Conservation (phyloP, 1,140 invertebrate species). For the Acromyrmex echinatior region DNA sequence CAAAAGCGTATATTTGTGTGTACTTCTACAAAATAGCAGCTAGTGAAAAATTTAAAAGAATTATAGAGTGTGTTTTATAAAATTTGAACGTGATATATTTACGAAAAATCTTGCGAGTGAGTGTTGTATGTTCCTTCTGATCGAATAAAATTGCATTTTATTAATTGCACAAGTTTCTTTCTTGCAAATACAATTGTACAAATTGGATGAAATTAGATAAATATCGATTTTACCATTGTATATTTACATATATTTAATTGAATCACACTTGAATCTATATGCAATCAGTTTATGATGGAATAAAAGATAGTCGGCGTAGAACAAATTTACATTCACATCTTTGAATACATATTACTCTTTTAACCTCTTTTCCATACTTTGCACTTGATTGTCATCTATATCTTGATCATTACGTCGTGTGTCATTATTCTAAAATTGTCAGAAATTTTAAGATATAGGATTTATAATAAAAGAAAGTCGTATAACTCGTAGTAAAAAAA, state of each 20-base stretch:
- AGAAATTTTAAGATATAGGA: constrained; percentile 13
- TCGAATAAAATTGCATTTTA: neutral
- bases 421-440: constrained; percentile 3
- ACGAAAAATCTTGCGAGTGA: neutral
- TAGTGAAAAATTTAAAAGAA: constrained; percentile 9
- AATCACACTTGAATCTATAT: neutral
- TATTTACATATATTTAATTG: neutral
- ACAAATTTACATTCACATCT: constrained; percentile 20
- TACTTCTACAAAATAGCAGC: neutral
- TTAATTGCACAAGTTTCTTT: neutral
- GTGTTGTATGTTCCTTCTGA: neutral
- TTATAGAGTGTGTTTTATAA: neutral
- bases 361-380: constrained; percentile 11
- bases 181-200: neutral
- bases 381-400: neutral
- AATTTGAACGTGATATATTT: neutral
- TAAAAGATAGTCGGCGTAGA: neutral
- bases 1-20: neutral
- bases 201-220: neutral
- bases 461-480: constrained; percentile 6
- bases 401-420: neutral
- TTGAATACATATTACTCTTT: constrained; percentile 4
- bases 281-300: neutral
- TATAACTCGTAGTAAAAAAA: constrained; percentile 8
- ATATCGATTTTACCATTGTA: neutral